Conservation (phyloP, 2,888 invertebrate genomes). For the Zaprionus obscuricornis region DNA sequence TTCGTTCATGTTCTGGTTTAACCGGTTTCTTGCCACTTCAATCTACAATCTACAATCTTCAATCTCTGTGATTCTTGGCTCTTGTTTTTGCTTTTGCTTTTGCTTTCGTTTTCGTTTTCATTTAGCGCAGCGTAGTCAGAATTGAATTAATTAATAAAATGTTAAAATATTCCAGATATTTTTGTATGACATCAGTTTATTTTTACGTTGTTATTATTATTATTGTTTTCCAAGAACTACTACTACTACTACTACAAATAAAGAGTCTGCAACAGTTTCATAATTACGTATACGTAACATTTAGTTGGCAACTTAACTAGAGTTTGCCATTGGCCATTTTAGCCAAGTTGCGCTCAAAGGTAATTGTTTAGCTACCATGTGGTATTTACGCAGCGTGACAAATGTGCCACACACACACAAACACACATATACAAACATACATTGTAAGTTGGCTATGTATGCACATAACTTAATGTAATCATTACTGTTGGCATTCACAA, state of each 20-base stretch:
- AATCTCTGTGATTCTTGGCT: too few species aligned
- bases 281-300: constrained; percentile 62
- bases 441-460: too few species aligned
- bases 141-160: constrained; percentile 36
- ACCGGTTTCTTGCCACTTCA: constrained; percentile 51
- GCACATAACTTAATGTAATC: constrained; percentile 48
- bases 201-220: constrained; percentile 1
- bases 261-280: too few species aligned
- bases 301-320: constrained; percentile 34
- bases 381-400: constrained; percentile 61
- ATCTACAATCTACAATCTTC: too few species aligned
- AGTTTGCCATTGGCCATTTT: constrained; percentile 9
- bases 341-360: constrained; percentile 47
- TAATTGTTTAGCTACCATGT: constrained; percentile 80
- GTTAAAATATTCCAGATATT: constrained; percentile 22
- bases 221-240: background rate
- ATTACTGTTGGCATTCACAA: constrained; percentile 43
- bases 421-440: constrained; percentile 4
- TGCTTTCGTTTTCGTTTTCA: constrained; percentile 54
- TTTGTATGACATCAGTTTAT: constrained; percentile 46
- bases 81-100: too few species aligned
- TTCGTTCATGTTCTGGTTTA: constrained; percentile 43
- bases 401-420: constrained; percentile 26
- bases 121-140: constrained; percentile 44
- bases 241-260: too few species aligned